These are phyloP conservation scores for Anaspis maculata DNA, from an alignment of 2,888 invertebrate genomes.

Conservation along the genomic window DNA sequence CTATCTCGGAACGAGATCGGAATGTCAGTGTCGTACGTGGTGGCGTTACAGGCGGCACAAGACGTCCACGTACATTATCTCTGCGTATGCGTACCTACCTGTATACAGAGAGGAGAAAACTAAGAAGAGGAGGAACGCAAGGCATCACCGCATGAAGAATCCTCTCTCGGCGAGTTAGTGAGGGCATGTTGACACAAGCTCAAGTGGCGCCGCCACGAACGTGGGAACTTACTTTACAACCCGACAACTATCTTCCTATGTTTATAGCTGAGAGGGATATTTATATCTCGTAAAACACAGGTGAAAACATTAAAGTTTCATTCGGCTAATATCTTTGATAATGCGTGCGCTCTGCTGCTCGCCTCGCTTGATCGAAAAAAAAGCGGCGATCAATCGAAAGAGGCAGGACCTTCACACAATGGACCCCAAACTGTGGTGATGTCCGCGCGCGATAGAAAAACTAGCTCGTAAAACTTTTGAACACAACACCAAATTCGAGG, in stretches of 20 bases:
- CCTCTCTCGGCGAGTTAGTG: slow-evolving; percentile 3
- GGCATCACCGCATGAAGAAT: too few relatives aligned
- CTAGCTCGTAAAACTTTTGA: too few relatives aligned
- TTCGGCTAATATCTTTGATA: slow-evolving; percentile 11
- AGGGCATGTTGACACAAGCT: slow-evolving; percentile 17
- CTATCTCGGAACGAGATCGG: slow-evolving; percentile 15
- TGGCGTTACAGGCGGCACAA: slow-evolving; percentile 6
- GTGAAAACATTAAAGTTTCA: slow-evolving; percentile 13
- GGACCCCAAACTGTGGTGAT: too few relatives aligned
- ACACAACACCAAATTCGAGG: too few relatives aligned
- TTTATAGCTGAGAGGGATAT: slow-evolving; percentile 15
- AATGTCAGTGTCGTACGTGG: slow-evolving; percentile 10
- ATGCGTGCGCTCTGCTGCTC: too few relatives aligned
- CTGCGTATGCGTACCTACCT: neutral
- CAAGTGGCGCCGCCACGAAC: slow-evolving; percentile 18
- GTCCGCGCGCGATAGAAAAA: too few relatives aligned
- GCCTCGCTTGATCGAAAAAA: too few relatives aligned
- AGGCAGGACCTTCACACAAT: too few relatives aligned
- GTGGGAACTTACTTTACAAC: slow-evolving; percentile 18
- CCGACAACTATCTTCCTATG: slow-evolving; percentile 15
- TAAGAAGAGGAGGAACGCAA: neutral
- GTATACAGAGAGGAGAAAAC: slow-evolving; percentile 1
- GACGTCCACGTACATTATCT: neutral
- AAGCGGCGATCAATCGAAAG: too few relatives aligned
- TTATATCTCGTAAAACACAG: slow-evolving; percentile 14